Evolutionary conservation across 2,888 invertebrate genomes (phyloP).

Genomic region (Nomada hirtipes): DNA sequence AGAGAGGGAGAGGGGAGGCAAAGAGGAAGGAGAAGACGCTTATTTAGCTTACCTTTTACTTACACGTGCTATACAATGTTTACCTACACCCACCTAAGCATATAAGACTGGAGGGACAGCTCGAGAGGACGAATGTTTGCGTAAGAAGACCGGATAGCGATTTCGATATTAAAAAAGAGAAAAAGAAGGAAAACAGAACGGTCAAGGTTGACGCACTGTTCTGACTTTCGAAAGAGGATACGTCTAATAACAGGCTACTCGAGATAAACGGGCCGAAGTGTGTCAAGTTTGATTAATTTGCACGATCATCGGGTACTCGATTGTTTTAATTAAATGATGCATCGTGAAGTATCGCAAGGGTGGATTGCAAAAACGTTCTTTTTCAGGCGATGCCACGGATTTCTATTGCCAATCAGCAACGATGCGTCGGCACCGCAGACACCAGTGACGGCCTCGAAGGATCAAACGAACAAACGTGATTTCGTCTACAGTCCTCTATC

Average conservation of each 20-base stretch:
- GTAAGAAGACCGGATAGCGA: slow-evolving; percentile 69
- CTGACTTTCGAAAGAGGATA: slow-evolving; percentile 1
- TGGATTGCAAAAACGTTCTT: no score
- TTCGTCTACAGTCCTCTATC: neutral
- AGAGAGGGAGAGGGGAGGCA: slow-evolving; percentile 18
- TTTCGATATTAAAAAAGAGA: slow-evolving; percentile 65
- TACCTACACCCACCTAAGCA: slow-evolving; percentile 78
- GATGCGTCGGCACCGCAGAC: neutral
- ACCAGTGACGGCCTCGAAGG: no score
- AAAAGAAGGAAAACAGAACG: slow-evolving; percentile 17
- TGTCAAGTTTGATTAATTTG: no score
- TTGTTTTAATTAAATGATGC: no score
- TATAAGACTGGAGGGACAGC: slow-evolving; percentile 74
- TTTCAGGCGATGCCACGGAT: no score
- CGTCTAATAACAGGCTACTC: neutral
- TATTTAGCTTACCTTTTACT: slow-evolving; percentile 80
- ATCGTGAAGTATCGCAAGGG: no score
- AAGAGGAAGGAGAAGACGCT: slow-evolving; percentile 66
- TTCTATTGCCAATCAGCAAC: neutral
- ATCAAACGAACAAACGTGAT: neutral
- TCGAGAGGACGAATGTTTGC: slow-evolving; percentile 77
- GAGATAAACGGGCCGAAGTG: neutral
- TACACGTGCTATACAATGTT: slow-evolving; percentile 79
- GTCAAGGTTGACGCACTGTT: slow-evolving; percentile 57
- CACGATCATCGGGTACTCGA: no score